phyloP scores from a whole-genome alignment of 23 tunicate species.

The Styela clava region DNA sequence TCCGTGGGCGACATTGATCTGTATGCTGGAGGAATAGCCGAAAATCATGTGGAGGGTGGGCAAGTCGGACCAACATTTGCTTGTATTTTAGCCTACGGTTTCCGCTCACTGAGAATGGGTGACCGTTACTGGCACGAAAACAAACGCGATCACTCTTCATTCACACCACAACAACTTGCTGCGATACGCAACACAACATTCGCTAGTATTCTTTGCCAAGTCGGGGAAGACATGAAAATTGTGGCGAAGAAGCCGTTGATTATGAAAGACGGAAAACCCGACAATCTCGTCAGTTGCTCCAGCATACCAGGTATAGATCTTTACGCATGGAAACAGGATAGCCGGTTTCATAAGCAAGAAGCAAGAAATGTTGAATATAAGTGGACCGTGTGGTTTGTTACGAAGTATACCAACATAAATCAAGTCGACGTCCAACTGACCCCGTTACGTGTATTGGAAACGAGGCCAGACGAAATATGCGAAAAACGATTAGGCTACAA shows the following conservation, averaged over 20 bases:
- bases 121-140: conserved; percentile 77
- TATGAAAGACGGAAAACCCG: neutral
- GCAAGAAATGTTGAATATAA: neutral
- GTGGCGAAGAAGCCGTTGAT: neutral
- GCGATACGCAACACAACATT: conserved; percentile 6
- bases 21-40: conserved; percentile 65
- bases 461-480: conserved; percentile 54
- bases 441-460: conserved; percentile 10
- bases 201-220: conserved; percentile 12
- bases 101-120: conserved; percentile 54
- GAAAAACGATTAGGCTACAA: conserved; percentile 40
- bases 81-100: conserved; percentile 55
- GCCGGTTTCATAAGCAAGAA: neutral
- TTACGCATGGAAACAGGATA: neutral
- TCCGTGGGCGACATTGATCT: conserved; percentile 73
- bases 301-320: neutral
- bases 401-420: conserved; percentile 26
- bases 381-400: conserved; percentile 82
- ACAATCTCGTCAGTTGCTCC: neutral
- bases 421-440: conserved; percentile 21
- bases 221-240: conserved; percentile 20
- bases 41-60: conserved; percentile 51
- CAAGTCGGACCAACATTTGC: conserved; percentile 75
- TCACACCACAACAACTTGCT: conserved; percentile 4
- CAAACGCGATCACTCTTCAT: conserved; percentile 5